phyloP scores from a whole-genome alignment of 2,888 invertebrate species.

The Macrophya annulata region DNA sequence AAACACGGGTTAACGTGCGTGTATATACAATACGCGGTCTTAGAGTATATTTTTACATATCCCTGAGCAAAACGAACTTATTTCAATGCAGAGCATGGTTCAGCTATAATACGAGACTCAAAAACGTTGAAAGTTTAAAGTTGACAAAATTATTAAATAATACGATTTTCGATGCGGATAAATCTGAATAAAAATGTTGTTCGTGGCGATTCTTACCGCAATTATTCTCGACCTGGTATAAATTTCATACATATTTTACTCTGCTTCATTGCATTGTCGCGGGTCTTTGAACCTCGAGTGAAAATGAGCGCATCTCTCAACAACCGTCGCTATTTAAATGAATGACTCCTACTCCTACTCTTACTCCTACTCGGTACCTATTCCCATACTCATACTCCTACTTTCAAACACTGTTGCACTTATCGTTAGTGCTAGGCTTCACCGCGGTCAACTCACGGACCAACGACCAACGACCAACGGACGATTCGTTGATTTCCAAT shows the following conservation, averaged over 20 bases:
- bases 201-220: not conserved
- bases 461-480: constrained; percentile 32
- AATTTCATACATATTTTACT: not conserved
- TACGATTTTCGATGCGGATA: no score
- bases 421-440: not conserved
- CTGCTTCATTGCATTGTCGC: constrained; percentile 16
- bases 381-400: constrained; percentile 29
- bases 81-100: not conserved
- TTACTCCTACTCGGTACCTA: constrained; percentile 15
- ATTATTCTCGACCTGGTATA: not conserved
- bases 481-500: constrained; percentile 61
- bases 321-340: constrained; percentile 52
- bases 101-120: not conserved
- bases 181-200: no score
- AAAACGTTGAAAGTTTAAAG: not conserved
- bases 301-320: constrained; percentile 65
- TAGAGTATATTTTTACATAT: constrained; percentile 15
- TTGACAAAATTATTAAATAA: not conserved
- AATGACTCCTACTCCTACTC: constrained; percentile 30
- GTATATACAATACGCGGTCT: not conserved
- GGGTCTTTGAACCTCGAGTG: constrained; percentile 65
- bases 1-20: not conserved
- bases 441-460: constrained; percentile 34
- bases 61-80: not conserved
- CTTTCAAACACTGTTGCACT: constrained; percentile 28